Base-by-base conservation (phyloP, 2,888 invertebrate species). In the Drosophila kuntzei region DNA sequence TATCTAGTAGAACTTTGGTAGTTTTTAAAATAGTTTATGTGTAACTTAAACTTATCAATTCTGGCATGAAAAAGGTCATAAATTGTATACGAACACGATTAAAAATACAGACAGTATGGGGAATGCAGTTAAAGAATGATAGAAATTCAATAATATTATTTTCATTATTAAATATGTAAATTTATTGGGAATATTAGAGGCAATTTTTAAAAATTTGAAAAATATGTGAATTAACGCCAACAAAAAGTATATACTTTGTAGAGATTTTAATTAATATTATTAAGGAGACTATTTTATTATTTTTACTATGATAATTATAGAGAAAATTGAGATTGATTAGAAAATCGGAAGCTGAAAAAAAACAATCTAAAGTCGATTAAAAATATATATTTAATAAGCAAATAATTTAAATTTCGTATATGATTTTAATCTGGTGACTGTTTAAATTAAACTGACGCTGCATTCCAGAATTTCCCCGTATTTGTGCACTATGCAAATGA, bases 401-500 rank as follows among this genome's bases (percentile, higher is more conserved):
- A 1, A 27, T 1, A 27, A 7, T 11, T 11, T 29, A 29, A 8
- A 9, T 37, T 16, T 37, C 20, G 16, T 20, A 1, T 3, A 12
- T 43, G 12, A 43, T 14, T 3, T 7, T 18, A 41, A 22, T 9
- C 18, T 18, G 18, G 12, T n/a, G n/a, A 18, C 3, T 16, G 5
- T 12, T 29, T 20, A 18, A 47, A 18, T 32, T n/a, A n/a, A 32
- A 47, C 8, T 29, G 4, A 12, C 2, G 5, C 6, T 2, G 47
- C 7, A 16, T 49, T 6, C 11, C 11, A 11, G 14, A 3, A 3
- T 16, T 27, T 29, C 36, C 5, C 1, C n/a, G 7, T 12, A 43
- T 12, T 8, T n/a, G 34, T 11, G 8, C n/a, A 32, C 43, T n/a
- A 50, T 55, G 59, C 34, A 71, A 71, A 54, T 59, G 5, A 39